These are phyloP conservation scores for Aleiodes leptofemur DNA, from an alignment of 2,888 invertebrate genomes.

Conservation along the genomic window DNA sequence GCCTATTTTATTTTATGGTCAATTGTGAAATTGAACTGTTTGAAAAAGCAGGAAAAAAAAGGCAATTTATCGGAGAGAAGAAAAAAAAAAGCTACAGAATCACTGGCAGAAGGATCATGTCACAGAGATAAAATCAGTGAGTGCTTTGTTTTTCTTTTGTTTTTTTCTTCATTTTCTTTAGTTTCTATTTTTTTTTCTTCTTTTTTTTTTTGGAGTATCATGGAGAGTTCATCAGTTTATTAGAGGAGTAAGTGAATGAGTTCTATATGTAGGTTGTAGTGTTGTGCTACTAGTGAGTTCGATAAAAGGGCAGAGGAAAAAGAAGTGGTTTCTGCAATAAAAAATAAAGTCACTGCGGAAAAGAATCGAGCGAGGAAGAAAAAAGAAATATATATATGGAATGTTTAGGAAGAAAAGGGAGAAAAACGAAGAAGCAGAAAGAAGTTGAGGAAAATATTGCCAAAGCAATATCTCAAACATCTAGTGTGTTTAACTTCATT, in stretches of 20 bases:
- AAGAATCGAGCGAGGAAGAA: not conserved
- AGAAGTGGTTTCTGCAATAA: conserved; percentile 2
- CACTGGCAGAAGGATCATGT: conserved; percentile 10
- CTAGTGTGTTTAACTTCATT: conserved; percentile 17
- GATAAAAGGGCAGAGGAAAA: conserved; percentile 14
- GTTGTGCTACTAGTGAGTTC: conserved; percentile 26
- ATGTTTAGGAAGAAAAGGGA: not conserved
- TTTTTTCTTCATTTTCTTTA: not conserved
- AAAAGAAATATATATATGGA: not conserved
- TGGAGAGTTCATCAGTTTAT: conserved; percentile 12
- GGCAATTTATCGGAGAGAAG: not conserved
- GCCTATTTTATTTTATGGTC: not conserved
- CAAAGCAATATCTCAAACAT: conserved; percentile 6
- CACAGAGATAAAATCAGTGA: conserved; percentile 20
- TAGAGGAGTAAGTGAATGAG: conserved; percentile 26
- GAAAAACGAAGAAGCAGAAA: not conserved
- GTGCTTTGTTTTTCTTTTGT: not conserved
- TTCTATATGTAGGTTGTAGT: conserved; percentile 17
- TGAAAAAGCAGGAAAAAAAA: not conserved
- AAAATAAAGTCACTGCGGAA: not conserved
- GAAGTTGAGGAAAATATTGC: conserved; percentile 16
- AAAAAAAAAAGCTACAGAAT: not conserved
- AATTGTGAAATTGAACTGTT: not conserved
- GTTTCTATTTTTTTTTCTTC: not conserved
- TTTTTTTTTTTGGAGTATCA: not conserved